Evolutionary conservation across 2,113 vertebrate species (phyloP).

Genomic region (Xyliphius kryptos): DNA sequence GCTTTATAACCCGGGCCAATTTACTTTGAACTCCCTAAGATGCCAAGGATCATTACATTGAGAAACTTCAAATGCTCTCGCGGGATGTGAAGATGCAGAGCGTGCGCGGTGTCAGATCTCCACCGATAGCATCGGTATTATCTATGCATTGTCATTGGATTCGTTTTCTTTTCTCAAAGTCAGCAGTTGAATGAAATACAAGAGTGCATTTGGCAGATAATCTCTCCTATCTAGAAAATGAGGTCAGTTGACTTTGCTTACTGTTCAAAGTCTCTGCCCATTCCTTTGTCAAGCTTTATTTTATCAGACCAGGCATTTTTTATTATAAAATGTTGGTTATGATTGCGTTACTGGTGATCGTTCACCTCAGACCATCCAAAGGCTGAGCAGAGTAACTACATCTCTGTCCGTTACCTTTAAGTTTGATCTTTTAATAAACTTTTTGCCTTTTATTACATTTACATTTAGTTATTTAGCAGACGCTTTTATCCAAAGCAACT

Average conservation of each 20-base stretch:
- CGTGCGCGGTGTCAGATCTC: constrained; percentile 54
- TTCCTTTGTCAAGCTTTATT: no score
- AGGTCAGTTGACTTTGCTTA: no score
- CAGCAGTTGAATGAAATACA: constrained; percentile 15
- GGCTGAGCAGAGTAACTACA: no score
- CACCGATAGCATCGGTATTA: constrained; percentile 56
- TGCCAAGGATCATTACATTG: constrained; percentile 67
- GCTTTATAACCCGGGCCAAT: constrained; percentile 60
- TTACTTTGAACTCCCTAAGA: constrained; percentile 68
- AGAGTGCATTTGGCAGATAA: constrained; percentile 10
- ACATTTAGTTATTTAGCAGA: no score
- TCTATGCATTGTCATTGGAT: constrained; percentile 36
- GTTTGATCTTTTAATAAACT: no score
- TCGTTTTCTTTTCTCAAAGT: constrained; percentile 9
- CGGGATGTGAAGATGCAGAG: constrained; percentile 65
- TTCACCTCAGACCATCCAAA: not conserved
- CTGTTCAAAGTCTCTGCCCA: no score
- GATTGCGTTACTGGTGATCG: not conserved
- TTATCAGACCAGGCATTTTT: no score
- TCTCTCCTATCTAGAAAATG: no score
- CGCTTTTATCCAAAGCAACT: no score
- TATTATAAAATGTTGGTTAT: not conserved
- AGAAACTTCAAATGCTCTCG: constrained; percentile 61
- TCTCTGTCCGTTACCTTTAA: no score
- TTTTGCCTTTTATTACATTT: no score